Conservation (phyloP, 2,113 vertebrate genomes). For the Zootoca vivipara region DNA sequence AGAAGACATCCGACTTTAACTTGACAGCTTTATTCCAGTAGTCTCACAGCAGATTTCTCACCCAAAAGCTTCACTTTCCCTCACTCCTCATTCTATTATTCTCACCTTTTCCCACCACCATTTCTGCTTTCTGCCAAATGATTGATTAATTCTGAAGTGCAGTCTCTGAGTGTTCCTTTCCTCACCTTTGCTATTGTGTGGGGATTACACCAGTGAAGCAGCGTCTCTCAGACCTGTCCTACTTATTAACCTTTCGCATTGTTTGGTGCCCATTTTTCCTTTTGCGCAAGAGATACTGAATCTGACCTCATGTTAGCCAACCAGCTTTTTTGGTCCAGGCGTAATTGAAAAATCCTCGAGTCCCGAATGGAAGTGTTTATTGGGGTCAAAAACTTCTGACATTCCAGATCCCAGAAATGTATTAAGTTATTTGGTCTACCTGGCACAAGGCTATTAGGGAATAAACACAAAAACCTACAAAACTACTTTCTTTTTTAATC, state of each 20-base stretch:
- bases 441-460: conserved; percentile 36
- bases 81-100: conserved; percentile 22
- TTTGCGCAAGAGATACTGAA: conserved; percentile 48
- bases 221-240: conserved; percentile 56
- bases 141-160: conserved; percentile 47
- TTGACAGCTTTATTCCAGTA: conserved; percentile 42
- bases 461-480: conserved; percentile 28
- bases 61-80: conserved; percentile 6
- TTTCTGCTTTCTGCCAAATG: conserved; percentile 14
- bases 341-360: conserved; percentile 77
- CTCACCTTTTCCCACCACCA: conserved; percentile 24
- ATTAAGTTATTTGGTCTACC: conserved; percentile 40
- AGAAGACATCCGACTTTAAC: conserved; percentile 14
- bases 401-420: conserved; percentile 50
- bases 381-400: conserved; percentile 66
- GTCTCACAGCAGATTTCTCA: conserved; percentile 11
- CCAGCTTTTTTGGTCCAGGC: conserved; percentile 50
- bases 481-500: conserved; percentile 45
- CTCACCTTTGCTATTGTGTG: conserved; percentile 4
- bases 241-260: conserved; percentile 69
- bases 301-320: conserved; percentile 54
- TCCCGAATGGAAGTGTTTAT: conserved; percentile 61
- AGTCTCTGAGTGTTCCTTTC: conserved; percentile 29
- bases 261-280: conserved; percentile 50
- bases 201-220: conserved; percentile 55